Evolutionary conservation across 2,113 vertebrate species (phyloP).

Genomic region (Bubo bubo): DNA sequence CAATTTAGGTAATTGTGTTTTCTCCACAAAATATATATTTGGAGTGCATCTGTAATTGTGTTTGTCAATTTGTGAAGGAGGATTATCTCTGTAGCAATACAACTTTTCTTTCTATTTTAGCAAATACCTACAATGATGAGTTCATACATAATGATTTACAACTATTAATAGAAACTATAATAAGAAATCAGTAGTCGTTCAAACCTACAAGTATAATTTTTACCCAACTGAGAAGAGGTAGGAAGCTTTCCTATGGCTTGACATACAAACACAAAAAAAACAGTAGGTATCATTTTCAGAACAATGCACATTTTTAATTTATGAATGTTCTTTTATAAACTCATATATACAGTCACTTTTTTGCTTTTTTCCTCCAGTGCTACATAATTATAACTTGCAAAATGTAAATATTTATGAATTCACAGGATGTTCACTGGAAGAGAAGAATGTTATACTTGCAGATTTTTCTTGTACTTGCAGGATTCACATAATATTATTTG

Average conservation of each 20-base stretch:
- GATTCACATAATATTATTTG: constrained; percentile 78
- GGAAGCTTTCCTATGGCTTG: constrained; percentile 6
- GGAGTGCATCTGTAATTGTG: constrained; percentile 38
- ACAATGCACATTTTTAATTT: constrained; percentile 78
- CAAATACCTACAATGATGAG: constrained; percentile 41
- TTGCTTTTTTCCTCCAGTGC: constrained; percentile 50
- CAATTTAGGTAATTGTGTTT: constrained; percentile 29
- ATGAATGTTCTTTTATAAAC: constrained; percentile 78
- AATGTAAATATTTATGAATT: constrained; percentile 86
- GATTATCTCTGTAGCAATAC: constrained; percentile 45
- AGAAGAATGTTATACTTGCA: constrained; percentile 80
- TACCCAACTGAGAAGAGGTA: not conserved
- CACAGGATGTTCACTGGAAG: constrained; percentile 79
- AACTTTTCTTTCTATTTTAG: constrained; percentile 34
- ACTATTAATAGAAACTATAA: constrained; percentile 71
- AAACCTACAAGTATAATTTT: constrained; percentile 57
- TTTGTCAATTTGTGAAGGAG: constrained; percentile 50
- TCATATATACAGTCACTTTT: constrained; percentile 66
- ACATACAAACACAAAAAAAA: constrained; percentile 45
- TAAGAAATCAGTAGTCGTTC: constrained; percentile 64
- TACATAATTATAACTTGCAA: constrained; percentile 84
- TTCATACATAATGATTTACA: constrained; percentile 45
- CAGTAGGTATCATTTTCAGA: constrained; percentile 66
- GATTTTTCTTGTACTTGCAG: constrained; percentile 77
- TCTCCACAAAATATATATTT: constrained; percentile 37